phyloP scores from a whole-genome alignment of 2,113 vertebrate genomes.

The Redunca redunca region DNA sequence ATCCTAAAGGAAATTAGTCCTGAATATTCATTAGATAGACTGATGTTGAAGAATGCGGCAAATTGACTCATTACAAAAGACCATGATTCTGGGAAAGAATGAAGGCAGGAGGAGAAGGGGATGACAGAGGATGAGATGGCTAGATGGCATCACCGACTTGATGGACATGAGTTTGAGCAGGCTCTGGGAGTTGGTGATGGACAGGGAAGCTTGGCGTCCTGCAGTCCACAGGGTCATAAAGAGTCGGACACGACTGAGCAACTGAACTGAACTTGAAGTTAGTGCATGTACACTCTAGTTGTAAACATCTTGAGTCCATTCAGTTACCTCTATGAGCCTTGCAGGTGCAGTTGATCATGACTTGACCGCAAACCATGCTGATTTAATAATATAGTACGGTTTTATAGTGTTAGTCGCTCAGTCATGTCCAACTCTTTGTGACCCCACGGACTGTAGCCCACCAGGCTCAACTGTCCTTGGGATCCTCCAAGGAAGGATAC shows the following conservation, averaged over 20 bases:
- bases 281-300: background rate
- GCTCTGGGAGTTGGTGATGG: background rate
- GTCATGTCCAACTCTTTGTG: background rate
- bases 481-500: background rate
- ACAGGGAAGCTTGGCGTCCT: background rate
- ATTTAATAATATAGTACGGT: background rate
- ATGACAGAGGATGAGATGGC: background rate
- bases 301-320: background rate
- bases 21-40: background rate
- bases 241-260: fast-evolving
- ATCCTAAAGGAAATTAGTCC: background rate
- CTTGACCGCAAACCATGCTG: background rate
- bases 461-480: background rate
- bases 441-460: background rate
- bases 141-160: background rate
- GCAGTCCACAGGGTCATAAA: background rate
- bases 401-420: background rate
- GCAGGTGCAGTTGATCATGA: background rate
- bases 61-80: background rate
- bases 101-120: background rate
- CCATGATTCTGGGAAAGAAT: background rate
- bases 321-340: background rate
- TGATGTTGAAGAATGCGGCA: background rate
- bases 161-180: background rate
- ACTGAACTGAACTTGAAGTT: background rate